Base-by-base conservation (phyloP, 2,888 invertebrate species). In the Pheosia tremula region DNA sequence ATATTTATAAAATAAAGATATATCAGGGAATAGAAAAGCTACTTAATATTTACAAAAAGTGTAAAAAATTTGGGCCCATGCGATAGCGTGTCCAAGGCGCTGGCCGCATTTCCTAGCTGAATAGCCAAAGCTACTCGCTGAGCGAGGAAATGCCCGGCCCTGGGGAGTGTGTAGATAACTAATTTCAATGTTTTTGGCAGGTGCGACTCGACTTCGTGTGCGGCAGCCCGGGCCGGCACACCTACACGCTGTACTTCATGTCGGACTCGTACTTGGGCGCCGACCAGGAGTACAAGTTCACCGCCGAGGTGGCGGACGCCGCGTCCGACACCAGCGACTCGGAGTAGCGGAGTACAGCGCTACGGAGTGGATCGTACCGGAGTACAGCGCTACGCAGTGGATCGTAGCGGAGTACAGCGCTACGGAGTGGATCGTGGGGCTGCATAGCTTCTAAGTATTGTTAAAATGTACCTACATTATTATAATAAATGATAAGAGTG, bases 221-320 rank as follows among this genome's bases (percentile, higher is more conserved):
- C 41, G 99, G 99, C 0, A 95, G 96, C 65, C 95, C 97, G 0
- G 98, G 98, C 6, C 96, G 97, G 41, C 98, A 98, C 89, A 96
- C 97, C 11, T 99, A 99, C 90, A 98, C 98, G 0, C 93, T 99
- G 59, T 99, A 98, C 94, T 99, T 98, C 91, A 99, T 99, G 99
- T 99, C 98, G 79, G 99, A 99, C 89, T 97, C 99, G 0, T 99
- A 99, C 89, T 96, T 99, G 83, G 99, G 99, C 8, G 99, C 99
- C 82, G 99, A 99, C 94, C 99, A 99, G 90, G 99, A 99, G 91
- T 99, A 99, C 93, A 97, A 97, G 90, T 98, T 99, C 88, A 95
- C 95, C 0, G 96, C 98, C 11, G 96, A 96, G 72, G 97, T 98
- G 6, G 96, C 95, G 0, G 97, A 86, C 10, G 81, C 87, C 1